Percentiles rank a stretch among this genome's conserved stretches.
phyloP scores from a whole-genome alignment of 2,888 invertebrate genomes.

The Catonia carolina region DNA sequence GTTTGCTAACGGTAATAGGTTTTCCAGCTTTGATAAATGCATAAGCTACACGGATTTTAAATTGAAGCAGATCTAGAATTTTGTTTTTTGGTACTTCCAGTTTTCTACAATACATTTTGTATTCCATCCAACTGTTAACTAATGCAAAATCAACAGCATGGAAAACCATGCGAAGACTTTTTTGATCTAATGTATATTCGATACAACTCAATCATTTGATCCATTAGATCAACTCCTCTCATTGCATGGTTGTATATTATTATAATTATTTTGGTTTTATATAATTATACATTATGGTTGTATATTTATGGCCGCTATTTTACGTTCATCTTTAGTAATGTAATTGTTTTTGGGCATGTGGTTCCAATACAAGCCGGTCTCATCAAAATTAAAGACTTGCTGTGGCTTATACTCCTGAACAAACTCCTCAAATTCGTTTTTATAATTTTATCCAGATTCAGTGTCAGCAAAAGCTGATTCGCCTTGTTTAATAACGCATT shows the following conservation, averaged over 20 bases:
- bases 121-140: conserved; percentile 19
- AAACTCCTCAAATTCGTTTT: too few relatives aligned
- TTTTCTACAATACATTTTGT: conserved; percentile 5
- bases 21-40: background rate
- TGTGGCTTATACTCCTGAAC: too few relatives aligned
- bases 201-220: conserved; percentile 20
- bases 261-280: too few relatives aligned
- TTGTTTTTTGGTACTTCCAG: background rate
- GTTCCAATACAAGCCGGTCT: too few relatives aligned
- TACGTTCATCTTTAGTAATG: too few relatives aligned
- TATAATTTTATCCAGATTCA: too few relatives aligned
- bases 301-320: too few relatives aligned
- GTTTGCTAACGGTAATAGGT: background rate
- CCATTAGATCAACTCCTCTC: conserved; percentile 20
- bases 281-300: too few relatives aligned
- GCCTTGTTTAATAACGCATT: too few relatives aligned
- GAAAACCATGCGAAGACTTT: conserved; percentile 27
- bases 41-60: background rate
- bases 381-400: too few relatives aligned
- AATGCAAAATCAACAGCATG: conserved; percentile 27
- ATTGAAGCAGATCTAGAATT: conserved; percentile 10
- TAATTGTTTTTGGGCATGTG: too few relatives aligned
- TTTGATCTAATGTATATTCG: conserved; percentile 15
- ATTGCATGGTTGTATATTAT: conserved; percentile 16
- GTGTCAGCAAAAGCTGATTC: too few relatives aligned